Evolutionary conservation across 2,888 invertebrate genomes (phyloP), one percentile per base, ranked within the genome.

Genomic region (Halictus ligatus): DNA sequence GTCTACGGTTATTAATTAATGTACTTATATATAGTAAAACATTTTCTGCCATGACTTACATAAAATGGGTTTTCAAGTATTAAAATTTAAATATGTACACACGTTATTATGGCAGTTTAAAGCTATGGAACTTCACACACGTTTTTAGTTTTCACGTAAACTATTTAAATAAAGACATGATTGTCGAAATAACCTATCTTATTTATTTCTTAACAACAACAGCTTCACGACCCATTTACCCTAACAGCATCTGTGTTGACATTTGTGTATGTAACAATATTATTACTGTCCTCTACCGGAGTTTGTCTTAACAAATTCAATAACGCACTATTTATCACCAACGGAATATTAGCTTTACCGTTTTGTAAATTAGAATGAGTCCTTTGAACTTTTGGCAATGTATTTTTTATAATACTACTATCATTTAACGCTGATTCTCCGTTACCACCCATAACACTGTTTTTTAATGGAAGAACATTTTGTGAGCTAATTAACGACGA

Each of bases 321-420:
- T n/a, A 95, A 88, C 5, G 93, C 93, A 81, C 92, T 94, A 81
- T 94, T 95, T 87, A 94, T 94, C 58, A 94, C 94, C 75, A 95
- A 86, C 5, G 95, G 95, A 84, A 95, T 95, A 85, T 95, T 95
- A 0, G 95, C 93, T 84, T 93, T 94, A 21, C 92, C 91, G 35
- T 89, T 93, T 81, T 94, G 94, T 58, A 95, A 81, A 67, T 85
- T 93, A 1, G 92, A 90, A 72, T 94, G 93, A 71, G 88, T 92
- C 78, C 92, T 92, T 50, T 93, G 91, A 48, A 94, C 80, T 80
- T 93, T 94, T 18, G 92, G 88, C 73, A 92, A 85, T 13, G 88
- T 87, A 25, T 75, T 89, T 64, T 90, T 92, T 7, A 88, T 79
- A 29, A 87, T 48, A 67, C 78, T 85, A 46, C 46, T 81, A 69